Percentiles rank a stretch among this genome's conserved stretches.
These are phyloP conservation scores for Electrona antarctica DNA, from an alignment of 2,113 vertebrate genomes.

Conservation along the genomic window DNA sequence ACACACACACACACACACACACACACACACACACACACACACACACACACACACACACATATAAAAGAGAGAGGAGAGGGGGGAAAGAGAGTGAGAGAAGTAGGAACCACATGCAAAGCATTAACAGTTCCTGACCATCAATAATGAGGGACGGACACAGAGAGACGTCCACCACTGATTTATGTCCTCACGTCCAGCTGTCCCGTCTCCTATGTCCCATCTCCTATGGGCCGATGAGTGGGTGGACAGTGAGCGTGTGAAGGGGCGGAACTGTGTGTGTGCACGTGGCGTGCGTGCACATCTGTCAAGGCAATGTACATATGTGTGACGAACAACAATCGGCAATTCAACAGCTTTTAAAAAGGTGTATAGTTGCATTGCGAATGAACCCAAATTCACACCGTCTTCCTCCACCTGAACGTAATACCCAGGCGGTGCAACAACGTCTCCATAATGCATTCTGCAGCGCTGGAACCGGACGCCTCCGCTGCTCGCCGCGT, in stretches of 20 bases:
- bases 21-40: too few relatives aligned
- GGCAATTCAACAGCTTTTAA: background rate
- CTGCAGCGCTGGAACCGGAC: too few relatives aligned
- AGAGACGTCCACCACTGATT: conserved; percentile 36
- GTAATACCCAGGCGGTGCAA: too few relatives aligned
- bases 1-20: too few relatives aligned
- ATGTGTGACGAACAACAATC: conserved; percentile 5
- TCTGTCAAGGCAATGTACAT: background rate
- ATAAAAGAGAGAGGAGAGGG: background rate
- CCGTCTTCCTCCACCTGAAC: too few relatives aligned
- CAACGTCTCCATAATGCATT: too few relatives aligned
- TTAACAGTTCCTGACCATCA: conserved; percentile 54
- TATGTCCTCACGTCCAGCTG: conserved; percentile 37
- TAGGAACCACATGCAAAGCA: conserved; percentile 50
- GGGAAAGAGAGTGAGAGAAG: background rate
- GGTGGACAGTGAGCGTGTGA: background rate
- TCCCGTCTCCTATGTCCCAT: background rate
- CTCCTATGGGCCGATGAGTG: conserved; percentile 5
- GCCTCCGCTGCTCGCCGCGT: too few relatives aligned
- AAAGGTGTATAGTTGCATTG: background rate
- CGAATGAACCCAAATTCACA: too few relatives aligned
- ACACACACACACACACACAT: background rate
- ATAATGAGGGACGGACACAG: conserved; percentile 51
- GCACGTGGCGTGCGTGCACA: background rate
- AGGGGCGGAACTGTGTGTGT: background rate